Base-by-base conservation (phyloP, 2,113 vertebrate species). In the Macroglossus sobrinus region DNA sequence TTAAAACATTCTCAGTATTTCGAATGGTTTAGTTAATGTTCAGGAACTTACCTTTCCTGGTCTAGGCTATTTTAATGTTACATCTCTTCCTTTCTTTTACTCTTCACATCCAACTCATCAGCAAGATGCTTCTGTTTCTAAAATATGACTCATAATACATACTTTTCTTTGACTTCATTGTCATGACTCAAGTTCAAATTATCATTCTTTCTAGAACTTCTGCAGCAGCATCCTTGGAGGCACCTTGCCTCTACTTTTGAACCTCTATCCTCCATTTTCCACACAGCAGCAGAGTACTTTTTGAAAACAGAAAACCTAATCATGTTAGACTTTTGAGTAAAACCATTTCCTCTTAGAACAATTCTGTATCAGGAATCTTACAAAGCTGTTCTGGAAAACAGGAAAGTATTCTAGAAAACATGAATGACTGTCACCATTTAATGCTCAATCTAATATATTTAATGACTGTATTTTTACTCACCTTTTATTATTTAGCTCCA, bases 1-100 rank as follows among this genome's bases (percentile, higher is more conserved):
- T 87, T 43, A 90, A 94, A 91, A 84, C 91, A 84, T 63, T 79
- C 93, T 82, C 43, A 89, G n/a, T 30, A 78, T 21, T 38, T 87
- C 84, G 43, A 78, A 81, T 93, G 61, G 7, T 50, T 89, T 89
- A 71, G 69, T 69, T 76, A 86, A 69, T 84, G 15, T 87, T 84
- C 19, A 94, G 79, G 28, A 78, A 90, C 4, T 64, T 33, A 53
- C 22, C 45, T 79, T 66, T 18, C 40, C 28, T 69, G 8, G 18
- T 26, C 3, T 80, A 53, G 16, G 57, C 9, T 84, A 35, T 63
- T 92, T 71, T 80, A 79, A 33, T 75, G 28, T 74, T 85, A 30
- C 7, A 47, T 16, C 2, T 80, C 53, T 91, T 93, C 64, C 30
- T 72, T 64, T 84, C 43, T 90, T 61, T 93, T 79, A 38, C 11